phyloP scores from a whole-genome alignment of 1,140 invertebrate species.

The Doryteuthis pealeii region DNA sequence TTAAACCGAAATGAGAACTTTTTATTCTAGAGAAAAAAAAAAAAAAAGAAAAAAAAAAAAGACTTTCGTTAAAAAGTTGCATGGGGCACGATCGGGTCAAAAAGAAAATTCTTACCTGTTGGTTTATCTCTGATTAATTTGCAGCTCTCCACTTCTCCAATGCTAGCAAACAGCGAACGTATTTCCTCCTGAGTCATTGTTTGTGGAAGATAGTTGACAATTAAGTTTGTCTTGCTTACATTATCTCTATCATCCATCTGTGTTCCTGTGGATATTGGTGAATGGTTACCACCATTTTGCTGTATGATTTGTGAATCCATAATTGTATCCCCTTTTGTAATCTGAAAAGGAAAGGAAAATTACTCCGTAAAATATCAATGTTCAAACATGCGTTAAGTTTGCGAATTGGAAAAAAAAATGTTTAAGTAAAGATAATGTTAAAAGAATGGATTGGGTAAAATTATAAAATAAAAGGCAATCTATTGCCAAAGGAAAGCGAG shows the following conservation, averaged over 20 bases:
- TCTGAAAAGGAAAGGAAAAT: not conserved
- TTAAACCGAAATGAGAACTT: too few species aligned
- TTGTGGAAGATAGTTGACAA: constrained; percentile 99
- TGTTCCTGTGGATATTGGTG: constrained; percentile 41
- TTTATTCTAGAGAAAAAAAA: not conserved
- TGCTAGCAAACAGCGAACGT: constrained; percentile 92
- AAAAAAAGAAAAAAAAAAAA: not conserved
- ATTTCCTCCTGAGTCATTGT: constrained; percentile 99
- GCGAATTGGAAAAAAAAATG: too few species aligned
- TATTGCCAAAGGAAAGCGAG: too few species aligned
- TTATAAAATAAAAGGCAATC: too few species aligned
- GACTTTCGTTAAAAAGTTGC: not conserved
- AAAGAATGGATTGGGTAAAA: too few species aligned
- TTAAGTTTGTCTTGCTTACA: constrained; percentile 95
- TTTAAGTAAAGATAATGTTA: too few species aligned
- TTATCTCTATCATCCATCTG: constrained; percentile 62
- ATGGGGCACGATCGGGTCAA: not conserved
- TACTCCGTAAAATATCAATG: too few species aligned
- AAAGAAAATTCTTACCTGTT: constrained; percentile 71
- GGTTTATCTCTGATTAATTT: constrained; percentile 98
- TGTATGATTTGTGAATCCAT: constrained; percentile 23
- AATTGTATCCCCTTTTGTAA: constrained; percentile 12
- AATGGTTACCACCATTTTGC: constrained; percentile 48
- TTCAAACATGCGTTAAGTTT: too few species aligned
- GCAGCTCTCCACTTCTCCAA: constrained; percentile 98